Evolutionary conservation across 2,888 invertebrate species (phyloP).

Genomic region (Nycteola revayana): DNA sequence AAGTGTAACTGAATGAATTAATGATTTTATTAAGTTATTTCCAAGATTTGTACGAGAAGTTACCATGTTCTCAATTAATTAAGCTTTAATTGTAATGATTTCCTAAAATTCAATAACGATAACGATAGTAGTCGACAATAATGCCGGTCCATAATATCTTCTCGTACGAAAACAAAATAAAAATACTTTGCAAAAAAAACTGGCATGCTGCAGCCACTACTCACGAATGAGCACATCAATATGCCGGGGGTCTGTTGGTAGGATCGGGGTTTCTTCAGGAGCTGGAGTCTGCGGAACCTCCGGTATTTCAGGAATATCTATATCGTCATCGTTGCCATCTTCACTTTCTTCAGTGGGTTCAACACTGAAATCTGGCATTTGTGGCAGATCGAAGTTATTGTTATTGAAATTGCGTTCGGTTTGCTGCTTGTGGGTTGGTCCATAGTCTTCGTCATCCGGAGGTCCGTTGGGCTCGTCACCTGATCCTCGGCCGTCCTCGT

Average conservation of each 20-base stretch:
- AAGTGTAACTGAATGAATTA: conserved; percentile 5
- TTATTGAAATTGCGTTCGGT: conserved; percentile 18
- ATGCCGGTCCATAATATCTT: conserved; percentile 22
- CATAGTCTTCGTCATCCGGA: conserved; percentile 75
- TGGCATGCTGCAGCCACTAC: conserved; percentile 79
- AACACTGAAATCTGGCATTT: neutral
- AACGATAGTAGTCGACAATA: no score
- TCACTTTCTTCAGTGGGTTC: neutral
- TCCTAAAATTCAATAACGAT: no score
- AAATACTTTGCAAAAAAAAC: conserved; percentile 63
- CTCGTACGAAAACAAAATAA: conserved; percentile 38
- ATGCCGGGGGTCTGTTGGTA: conserved; percentile 40
- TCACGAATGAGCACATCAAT: conserved; percentile 74
- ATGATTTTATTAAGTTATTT: conserved; percentile 12
- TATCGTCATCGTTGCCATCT: conserved; percentile 15
- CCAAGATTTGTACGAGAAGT: conserved; percentile 11
- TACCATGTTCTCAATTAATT: no score
- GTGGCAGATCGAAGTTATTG: conserved; percentile 15
- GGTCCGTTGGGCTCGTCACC: conserved; percentile 58
- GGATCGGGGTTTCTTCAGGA: conserved; percentile 44
- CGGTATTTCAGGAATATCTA: conserved; percentile 24
- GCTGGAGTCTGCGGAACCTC: conserved; percentile 33
- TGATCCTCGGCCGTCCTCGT: conserved; percentile 84
- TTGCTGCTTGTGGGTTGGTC: conserved; percentile 31
- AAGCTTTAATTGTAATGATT: no score